A percentile compares a stretch with the other conserved stretches of the same genome.
phyloP scores from a whole-genome alignment of 2,797 vertebrate species.

The Siniperca undulata region DNA sequence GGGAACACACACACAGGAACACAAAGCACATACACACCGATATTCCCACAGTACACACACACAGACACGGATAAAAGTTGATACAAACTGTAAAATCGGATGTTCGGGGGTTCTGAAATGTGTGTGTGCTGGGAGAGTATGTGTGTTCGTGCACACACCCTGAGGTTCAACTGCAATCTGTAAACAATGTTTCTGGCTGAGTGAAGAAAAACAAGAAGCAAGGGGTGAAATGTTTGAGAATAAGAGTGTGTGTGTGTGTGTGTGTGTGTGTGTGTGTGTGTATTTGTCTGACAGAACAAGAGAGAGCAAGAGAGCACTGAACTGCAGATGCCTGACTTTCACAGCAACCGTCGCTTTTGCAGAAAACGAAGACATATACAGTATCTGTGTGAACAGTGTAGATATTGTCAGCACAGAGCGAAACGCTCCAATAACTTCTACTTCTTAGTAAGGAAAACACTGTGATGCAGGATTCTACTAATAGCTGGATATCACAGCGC shows the following conservation, averaged over 20 bases:
- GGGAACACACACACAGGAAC: not conserved
- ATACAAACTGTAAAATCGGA: constrained; percentile 58
- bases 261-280: constrained; percentile 9
- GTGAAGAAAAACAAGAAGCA: constrained; percentile 69
- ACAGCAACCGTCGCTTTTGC: constrained; percentile 32
- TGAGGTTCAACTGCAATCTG: constrained; percentile 65
- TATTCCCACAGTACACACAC: not conserved
- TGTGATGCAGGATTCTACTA: constrained; percentile 48
- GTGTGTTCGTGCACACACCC: constrained; percentile 47
- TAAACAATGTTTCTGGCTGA: constrained; percentile 72
- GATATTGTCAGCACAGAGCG: constrained; percentile 33
- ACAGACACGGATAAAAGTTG: constrained; percentile 49
- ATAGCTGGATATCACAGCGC: constrained; percentile 54
- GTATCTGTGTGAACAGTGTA: constrained; percentile 14
- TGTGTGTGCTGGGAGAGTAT: not conserved
- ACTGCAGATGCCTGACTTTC: constrained; percentile 66
- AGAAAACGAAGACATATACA: constrained; percentile 24
- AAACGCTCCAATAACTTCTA: constrained; percentile 48
- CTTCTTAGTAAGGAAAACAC: constrained; percentile 56
- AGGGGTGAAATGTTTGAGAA: constrained; percentile 66
- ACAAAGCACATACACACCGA: constrained; percentile 15
- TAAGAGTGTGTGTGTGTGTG: constrained; percentile 6
- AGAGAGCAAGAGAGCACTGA: constrained; percentile 48
- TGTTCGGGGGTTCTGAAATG: constrained; percentile 31
- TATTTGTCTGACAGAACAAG: constrained; percentile 47